Percentiles rank a stretch among this genome's conserved stretches.
phyloP scores from a whole-genome alignment of 1,140 invertebrate species.

The Musca domestica region DNA sequence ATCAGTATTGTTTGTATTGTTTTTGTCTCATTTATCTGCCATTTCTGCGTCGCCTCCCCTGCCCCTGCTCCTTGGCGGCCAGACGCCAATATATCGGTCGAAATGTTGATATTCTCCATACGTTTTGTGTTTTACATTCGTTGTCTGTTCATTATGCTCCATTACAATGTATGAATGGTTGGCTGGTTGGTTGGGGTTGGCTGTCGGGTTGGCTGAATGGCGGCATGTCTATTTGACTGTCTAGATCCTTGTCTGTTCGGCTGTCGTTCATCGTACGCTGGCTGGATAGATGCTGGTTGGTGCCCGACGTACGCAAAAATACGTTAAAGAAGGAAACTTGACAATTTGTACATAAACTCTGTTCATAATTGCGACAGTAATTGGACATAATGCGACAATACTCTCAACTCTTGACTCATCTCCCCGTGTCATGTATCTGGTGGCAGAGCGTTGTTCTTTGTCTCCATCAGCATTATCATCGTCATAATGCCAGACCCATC shows the following conservation, averaged over 20 bases:
- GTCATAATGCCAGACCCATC: not conserved
- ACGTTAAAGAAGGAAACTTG: conserved; percentile 16
- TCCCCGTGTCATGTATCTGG: not conserved
- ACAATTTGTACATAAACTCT: conserved; percentile 35
- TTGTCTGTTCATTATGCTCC: not conserved
- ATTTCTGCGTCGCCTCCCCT: not conserved
- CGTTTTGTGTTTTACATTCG: not conserved
- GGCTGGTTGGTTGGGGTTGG: too few relatives aligned
- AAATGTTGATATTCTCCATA: conserved; percentile 2
- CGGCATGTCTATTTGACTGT: conserved; percentile 5
- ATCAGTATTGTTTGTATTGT: not conserved
- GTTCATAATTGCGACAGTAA: conserved; percentile 53
- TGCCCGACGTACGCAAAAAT: conserved; percentile 31
- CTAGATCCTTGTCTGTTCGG: not conserved
- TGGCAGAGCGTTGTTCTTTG: too few relatives aligned
- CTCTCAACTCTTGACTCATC: conserved; percentile 25
- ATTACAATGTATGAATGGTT: not conserved
- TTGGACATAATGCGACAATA: conserved; percentile 53
- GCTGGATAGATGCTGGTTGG: too few relatives aligned
- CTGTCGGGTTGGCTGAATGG: conserved; percentile 21
- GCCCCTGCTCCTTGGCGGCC: too few relatives aligned
- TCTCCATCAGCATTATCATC: not conserved
- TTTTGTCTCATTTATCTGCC: conserved; percentile 6
- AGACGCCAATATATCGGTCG: not conserved
- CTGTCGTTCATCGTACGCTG: not conserved